These are phyloP conservation scores for Lucinisca nassula DNA, from an alignment of 2,888 invertebrate species.

Conservation along the genomic window DNA sequence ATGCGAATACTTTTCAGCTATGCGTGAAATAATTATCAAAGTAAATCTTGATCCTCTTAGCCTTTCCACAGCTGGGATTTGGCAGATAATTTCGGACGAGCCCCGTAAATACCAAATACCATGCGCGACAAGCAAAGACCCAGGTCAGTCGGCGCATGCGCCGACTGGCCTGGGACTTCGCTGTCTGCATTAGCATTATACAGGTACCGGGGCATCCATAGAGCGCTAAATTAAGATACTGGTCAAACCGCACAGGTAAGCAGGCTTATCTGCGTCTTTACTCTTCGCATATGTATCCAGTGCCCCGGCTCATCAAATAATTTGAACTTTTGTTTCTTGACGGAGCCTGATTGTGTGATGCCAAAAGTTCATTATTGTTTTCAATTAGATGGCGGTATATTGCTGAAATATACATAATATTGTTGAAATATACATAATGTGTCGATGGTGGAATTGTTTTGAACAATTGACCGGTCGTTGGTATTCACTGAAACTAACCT, in stretches of 20 bases:
- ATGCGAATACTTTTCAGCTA: background rate
- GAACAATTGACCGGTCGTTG: background rate
- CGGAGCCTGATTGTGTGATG: background rate
- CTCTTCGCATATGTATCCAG: too few relatives aligned
- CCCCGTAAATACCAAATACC: too few relatives aligned
- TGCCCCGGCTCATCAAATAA: too few relatives aligned
- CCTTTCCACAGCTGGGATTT: background rate
- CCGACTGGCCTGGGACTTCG: too few relatives aligned
- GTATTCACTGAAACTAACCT: too few relatives aligned
- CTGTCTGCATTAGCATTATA: too few relatives aligned
- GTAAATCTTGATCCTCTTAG: background rate
- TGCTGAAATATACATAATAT: background rate
- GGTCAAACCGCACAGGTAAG: too few relatives aligned
- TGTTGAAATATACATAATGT: slow-evolving; percentile 2
- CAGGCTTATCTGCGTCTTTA: too few relatives aligned
- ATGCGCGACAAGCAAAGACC: too few relatives aligned
- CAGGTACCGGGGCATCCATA: too few relatives aligned
- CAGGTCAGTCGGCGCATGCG: too few relatives aligned
- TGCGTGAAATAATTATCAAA: background rate
- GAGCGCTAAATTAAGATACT: too few relatives aligned
- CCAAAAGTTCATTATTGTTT: background rate
- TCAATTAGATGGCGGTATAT: background rate
- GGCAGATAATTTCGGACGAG: background rate
- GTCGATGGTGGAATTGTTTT: background rate
- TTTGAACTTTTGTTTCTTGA: background rate